A percentile compares a stretch with the other conserved stretches of the same genome.
Conservation (phyloP, 2,113 vertebrate species). For the Nerophis ophidion region DNA sequence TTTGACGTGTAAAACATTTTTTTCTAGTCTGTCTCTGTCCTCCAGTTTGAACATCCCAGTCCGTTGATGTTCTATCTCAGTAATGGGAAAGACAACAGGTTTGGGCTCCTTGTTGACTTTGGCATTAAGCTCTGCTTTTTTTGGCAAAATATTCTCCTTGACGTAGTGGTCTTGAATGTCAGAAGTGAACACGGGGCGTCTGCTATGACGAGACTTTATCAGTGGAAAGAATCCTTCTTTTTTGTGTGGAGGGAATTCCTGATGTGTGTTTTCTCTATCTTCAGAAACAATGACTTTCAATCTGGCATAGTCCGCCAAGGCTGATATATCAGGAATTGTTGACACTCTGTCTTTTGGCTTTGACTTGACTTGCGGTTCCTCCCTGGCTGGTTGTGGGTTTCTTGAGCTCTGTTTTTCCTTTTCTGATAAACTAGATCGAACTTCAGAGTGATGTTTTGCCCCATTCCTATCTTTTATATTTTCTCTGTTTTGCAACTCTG, state of each 20-base stretch:
- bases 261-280: slow-evolving; percentile 28
- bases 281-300: slow-evolving; percentile 67
- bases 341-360: slow-evolving; percentile 44
- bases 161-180: slow-evolving; percentile 35
- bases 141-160: slow-evolving; percentile 36
- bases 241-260: slow-evolving; percentile 61
- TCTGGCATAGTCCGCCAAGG: slow-evolving; percentile 65
- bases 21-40: slow-evolving; percentile 52
- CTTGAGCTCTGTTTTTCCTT: slow-evolving; percentile 25
- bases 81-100: slow-evolving; percentile 52
- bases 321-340: slow-evolving; percentile 61
- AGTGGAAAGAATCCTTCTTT: slow-evolving; percentile 65
- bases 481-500: slow-evolving; percentile 18
- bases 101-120: slow-evolving; percentile 54
- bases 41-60: slow-evolving; percentile 65
- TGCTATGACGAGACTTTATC: slow-evolving; percentile 56
- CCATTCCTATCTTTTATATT: slow-evolving; percentile 15
- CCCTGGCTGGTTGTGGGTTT: slow-evolving; percentile 5
- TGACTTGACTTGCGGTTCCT: slow-evolving; percentile 41
- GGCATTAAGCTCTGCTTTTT: slow-evolving; percentile 37
- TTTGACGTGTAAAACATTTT: slow-evolving; percentile 19
- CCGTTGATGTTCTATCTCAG: slow-evolving; percentile 55
- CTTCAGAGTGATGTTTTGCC: slow-evolving; percentile 28
- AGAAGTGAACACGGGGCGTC: slow-evolving; percentile 53
- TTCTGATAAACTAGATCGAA: slow-evolving; percentile 15